phyloP scores from a whole-genome alignment of 2,888 invertebrate genomes.

The Drosophila histrio region DNA sequence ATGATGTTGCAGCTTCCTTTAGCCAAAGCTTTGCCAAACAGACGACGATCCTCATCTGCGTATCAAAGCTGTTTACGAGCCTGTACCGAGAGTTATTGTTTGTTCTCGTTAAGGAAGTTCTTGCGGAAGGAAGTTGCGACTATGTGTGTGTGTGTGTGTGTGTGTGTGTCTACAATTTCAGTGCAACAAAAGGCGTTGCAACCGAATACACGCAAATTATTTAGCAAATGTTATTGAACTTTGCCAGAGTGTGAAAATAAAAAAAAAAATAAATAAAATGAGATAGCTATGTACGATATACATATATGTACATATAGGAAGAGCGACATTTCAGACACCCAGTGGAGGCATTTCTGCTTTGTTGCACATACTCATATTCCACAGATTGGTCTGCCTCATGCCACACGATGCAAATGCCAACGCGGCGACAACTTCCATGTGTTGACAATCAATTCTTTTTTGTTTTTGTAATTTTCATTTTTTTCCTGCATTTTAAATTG shows the following conservation, averaged over 20 bases:
- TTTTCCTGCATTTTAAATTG: background rate
- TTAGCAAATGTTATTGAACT: conserved; percentile 68
- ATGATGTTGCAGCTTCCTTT: conserved; percentile 23
- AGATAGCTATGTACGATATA: too few species aligned
- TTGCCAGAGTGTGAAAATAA: background rate
- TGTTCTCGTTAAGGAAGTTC: conserved; percentile 49
- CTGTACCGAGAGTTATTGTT: conserved; percentile 8
- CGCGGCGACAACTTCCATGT: conserved; percentile 56
- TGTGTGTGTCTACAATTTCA: conserved; percentile 37
- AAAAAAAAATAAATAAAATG: too few species aligned
- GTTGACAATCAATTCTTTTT: conserved; percentile 53
- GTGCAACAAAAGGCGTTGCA: conserved; percentile 10
- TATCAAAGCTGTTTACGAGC: conserved; percentile 1
- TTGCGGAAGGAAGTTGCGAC: conserved; percentile 68
- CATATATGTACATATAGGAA: too few species aligned
- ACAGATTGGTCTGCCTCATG: conserved; percentile 10
- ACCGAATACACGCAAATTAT: conserved; percentile 51
- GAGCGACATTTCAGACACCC: background rate
- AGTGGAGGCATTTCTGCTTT: conserved; percentile 24
- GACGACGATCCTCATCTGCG: conserved; percentile 12
- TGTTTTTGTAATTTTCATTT: background rate
- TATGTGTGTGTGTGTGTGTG: conserved; percentile 7
- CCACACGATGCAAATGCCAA: conserved; percentile 41
- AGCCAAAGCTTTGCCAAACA: conserved; percentile 10
- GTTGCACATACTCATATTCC: conserved; percentile 12